Percentiles rank a stretch among this genome's conserved stretches.
phyloP scores from a whole-genome alignment of 1,140 invertebrate species.

The Anastrepha ludens region DNA sequence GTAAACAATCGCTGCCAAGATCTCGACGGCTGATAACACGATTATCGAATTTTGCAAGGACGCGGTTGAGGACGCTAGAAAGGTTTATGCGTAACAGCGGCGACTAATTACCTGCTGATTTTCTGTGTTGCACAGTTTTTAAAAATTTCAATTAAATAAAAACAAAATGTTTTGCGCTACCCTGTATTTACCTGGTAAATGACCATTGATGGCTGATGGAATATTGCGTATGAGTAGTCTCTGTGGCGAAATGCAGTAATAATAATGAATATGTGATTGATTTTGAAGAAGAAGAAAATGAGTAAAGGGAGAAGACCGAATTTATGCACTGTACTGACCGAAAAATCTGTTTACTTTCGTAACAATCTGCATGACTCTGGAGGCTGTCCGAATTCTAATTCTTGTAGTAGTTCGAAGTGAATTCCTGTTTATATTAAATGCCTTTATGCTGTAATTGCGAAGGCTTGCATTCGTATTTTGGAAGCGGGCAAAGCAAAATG shows the following conservation, averaged over 20 bases:
- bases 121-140: no score
- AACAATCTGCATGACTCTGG: not conserved
- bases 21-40: no score
- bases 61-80: no score
- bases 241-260: not conserved
- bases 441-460: not conserved
- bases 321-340: no score
- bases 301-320: not conserved
- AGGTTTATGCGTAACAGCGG: no score
- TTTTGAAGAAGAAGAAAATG: not conserved
- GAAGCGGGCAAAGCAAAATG: not conserved
- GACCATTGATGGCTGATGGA: not conserved
- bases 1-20: no score
- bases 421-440: not conserved
- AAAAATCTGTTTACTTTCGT: not conserved
- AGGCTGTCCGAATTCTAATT: not conserved
- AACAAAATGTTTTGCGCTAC: no score
- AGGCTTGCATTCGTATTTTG: not conserved
- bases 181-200: no score
- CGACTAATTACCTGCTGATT: no score
- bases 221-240: not conserved
- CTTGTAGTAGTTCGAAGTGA: not conserved
- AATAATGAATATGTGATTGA: not conserved
- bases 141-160: no score
- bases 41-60: no score